These are phyloP conservation scores for Sycon ciliatum DNA, from an alignment of 37 sponge, comb jelly and placozoan species.

Conservation along the genomic window DNA sequence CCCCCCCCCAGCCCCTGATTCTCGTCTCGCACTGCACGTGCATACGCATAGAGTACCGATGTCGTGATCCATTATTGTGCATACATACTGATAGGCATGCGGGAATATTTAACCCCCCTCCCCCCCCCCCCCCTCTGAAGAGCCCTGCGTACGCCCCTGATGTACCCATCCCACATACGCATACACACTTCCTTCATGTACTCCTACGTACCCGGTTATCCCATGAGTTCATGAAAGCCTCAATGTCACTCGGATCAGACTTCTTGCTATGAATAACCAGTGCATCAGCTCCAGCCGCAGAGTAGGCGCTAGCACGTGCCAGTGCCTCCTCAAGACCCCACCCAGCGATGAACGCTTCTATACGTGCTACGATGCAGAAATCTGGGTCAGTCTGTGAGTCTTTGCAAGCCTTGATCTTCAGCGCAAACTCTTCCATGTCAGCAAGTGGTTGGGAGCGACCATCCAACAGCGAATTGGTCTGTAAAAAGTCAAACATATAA, in stretches of 20 bases:
- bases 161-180: too few species aligned
- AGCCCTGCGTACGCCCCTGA: too few species aligned
- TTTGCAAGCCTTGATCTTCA: not conserved
- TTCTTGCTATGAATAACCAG: not conserved
- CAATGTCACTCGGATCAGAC: not conserved
- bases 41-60: too few species aligned
- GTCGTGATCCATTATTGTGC: too few species aligned
- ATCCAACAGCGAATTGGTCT: not conserved
- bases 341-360: not conserved
- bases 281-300: not conserved
- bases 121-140: too few species aligned
- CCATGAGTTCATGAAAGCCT: not conserved
- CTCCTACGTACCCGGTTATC: not conserved
- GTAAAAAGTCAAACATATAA: too few species aligned
- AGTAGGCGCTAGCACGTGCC: not conserved
- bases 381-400: not conserved
- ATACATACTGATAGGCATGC: too few species aligned
- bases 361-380: not conserved
- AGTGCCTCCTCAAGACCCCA: not conserved
- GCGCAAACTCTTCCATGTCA: not conserved
- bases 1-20: too few species aligned
- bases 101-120: too few species aligned
- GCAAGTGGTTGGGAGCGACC: not conserved
- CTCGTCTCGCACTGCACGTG: too few species aligned
- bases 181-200: too few species aligned